Base-by-base conservation (phyloP, 2,888 invertebrate species). In the Hypsopygia costalis region DNA sequence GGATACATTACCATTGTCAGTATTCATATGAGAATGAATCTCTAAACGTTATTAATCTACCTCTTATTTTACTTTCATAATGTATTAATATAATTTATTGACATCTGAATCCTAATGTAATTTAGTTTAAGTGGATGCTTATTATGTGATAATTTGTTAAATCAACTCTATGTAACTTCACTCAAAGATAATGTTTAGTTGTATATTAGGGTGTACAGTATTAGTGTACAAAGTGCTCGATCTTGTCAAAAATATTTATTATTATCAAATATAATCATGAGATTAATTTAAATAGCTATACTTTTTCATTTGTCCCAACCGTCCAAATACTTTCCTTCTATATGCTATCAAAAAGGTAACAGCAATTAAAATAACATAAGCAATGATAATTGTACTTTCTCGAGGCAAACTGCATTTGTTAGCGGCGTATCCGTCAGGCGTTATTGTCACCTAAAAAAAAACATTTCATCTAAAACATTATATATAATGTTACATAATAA, bases 241-340 rank as follows among this genome's bases (percentile, higher is more conserved):
- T 87, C 86, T 86, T 86, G 85, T 87, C 86, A 86, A 79, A 78
- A 80, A 71, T 87, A 88, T 87, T 87, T 88, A 88, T 87, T 88
- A 87, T 86, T 87, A 68, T 82, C 70, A 72, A 82, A 81, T 81
- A 86, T 80, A 83, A 75, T 68, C 63, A 63, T 71, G 68, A 73
- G 65, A 75, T 74, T 71, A 66, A 62, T 62, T 64, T 64, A 64
- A 49, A 50, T 55, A 37, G 40, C 25, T 43, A 42, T 47, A 47
- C 50, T 52, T 48, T 62, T 63, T 57, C 46, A 48, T 38, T 50
- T 54, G 29, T 46, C 45, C 1, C 10, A 34, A 28, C 51, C 62
- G 64, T 16, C 73, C 66, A 27, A 76, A 46, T 36, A 47, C 41
- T 45, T 46, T 69, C 34, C 44, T 55, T 25, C 45, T 61, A 3